Evolutionary conservation across 2,113 vertebrate species (phyloP), one percentile per base, ranked within the genome.

Genomic region (Danio rerio): DNA sequence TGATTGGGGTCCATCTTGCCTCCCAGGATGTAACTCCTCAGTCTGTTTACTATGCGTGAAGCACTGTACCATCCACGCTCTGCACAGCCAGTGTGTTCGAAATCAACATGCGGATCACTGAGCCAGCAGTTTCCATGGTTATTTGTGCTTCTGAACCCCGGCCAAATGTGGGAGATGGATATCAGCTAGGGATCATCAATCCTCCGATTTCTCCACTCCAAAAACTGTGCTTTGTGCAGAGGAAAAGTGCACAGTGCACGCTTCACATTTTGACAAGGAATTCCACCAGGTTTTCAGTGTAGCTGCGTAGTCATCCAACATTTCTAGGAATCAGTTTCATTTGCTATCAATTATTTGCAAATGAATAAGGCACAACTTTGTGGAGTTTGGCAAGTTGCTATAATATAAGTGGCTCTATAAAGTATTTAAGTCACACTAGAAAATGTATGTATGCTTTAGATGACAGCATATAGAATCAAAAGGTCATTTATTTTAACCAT

Each of bases 91-190:
- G 42, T 49, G 83, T 68, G 61, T 69, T 53, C 20, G 50, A 43
- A 61, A 78, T 70, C 75, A 77, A 63, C 58, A 63, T 63, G 56
- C 6, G 58, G 45, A 59, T 72, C 81, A 56, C 8, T 65, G 55
- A 66, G 66, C 72, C 18, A 52, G 69, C 21, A 47, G 62, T 82
- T 55, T 50, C 76, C 71, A 71, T 83, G 80, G 80, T 62, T 55
- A 83, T 62, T n/a, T 70, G 16, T 78, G 65, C 31, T 70, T 80
- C 56, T 87, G 81, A 69, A 84, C 61, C 21, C 16, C 61, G 52
- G 74, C 66, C 68, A 81, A 43, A 75, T 68, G 18, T 75, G 56
- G 78, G 81, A 87, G 74, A 84, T 82, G 78, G 49, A 66, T 86
- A 80, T 86, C 75, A 79, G 74, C 31, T 49, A 63, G 74, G 53